Evolutionary conservation across 2,888 invertebrate species (phyloP).

Genomic region (Plemyria rubiginata): DNA sequence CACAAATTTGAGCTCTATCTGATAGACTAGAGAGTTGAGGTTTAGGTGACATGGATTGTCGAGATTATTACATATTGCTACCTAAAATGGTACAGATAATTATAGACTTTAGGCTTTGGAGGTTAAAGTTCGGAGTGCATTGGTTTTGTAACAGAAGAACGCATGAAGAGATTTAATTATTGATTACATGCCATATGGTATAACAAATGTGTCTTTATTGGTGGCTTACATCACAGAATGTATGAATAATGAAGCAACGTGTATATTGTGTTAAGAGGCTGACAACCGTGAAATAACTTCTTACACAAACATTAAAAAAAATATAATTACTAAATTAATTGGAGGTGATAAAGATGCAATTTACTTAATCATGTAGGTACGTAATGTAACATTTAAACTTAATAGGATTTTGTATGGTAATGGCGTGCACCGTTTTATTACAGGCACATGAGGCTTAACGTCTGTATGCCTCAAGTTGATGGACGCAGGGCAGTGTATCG

Average conservation of each 20-base stretch:
- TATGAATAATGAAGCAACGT: background rate
- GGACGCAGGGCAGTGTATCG: no score
- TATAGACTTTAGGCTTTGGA: conserved; percentile 3
- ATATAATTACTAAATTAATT: no score
- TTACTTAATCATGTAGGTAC: no score
- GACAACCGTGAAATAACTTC: no score
- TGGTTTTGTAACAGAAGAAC: background rate
- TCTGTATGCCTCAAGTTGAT: no score
- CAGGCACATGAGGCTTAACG: no score
- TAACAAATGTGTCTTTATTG: conserved; percentile 20
- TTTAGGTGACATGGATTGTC: background rate
- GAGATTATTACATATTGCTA: background rate
- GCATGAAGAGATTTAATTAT: conserved; percentile 11
- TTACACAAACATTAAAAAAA: no score
- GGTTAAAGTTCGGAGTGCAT: background rate
- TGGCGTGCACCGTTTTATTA: background rate
- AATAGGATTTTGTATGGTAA: background rate
- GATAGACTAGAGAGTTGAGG: background rate
- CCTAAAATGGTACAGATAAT: background rate
- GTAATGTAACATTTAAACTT: no score
- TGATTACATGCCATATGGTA: conserved; percentile 30
- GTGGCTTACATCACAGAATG: conserved; percentile 17
- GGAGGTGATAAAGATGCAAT: no score
- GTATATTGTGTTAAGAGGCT: no score
- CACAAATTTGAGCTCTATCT: conserved; percentile 17